phyloP scores from a whole-genome alignment of 2,113 vertebrate species.

The Narcine bancroftii region DNA sequence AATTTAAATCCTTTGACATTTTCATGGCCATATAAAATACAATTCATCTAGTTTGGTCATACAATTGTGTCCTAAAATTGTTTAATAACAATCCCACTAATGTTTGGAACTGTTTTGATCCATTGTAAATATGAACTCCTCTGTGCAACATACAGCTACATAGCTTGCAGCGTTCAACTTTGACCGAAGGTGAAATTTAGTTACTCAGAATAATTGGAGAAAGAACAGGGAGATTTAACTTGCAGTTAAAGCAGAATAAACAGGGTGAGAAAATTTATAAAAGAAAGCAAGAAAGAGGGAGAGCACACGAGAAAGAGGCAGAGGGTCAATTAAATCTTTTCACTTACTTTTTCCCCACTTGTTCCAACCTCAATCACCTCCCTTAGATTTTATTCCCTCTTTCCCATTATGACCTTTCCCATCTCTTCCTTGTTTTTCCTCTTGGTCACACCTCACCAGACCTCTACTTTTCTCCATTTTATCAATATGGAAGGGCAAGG shows the following conservation, averaged over 20 bases:
- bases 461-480: too few species aligned
- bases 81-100: not conserved
- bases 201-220: not conserved
- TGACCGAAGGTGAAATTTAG: not conserved
- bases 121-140: not conserved
- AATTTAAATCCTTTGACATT: not conserved
- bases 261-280: too few species aligned
- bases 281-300: too few species aligned
- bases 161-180: not conserved
- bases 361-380: too few species aligned
- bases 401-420: too few species aligned
- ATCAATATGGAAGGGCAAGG: too few species aligned
- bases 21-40: not conserved
- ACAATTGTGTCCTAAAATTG: not conserved
- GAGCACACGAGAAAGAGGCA: too few species aligned
- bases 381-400: too few species aligned
- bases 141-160: not conserved
- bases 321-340: too few species aligned
- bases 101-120: not conserved
- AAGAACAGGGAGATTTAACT: not conserved
- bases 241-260: not conserved
- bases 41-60: not conserved
- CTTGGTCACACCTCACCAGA: too few species aligned
- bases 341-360: too few species aligned
- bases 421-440: too few species aligned